A percentile compares a stretch with the other conserved stretches of the same genome.
Conservation (phyloP, 2,797 vertebrate genomes). For the Hipposideros larvatus region DNA sequence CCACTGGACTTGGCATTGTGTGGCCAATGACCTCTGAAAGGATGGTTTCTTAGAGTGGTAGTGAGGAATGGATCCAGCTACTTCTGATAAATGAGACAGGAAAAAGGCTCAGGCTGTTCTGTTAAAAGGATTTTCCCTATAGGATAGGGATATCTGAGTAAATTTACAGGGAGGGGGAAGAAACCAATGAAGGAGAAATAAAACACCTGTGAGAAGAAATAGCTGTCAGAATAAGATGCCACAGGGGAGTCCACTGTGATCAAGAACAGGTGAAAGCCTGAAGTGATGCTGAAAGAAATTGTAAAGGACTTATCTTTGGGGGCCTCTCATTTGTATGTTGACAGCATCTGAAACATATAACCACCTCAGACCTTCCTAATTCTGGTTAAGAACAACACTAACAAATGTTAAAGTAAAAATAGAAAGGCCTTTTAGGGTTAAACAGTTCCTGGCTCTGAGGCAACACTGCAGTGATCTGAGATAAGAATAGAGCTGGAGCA, state of each 20-base stretch:
- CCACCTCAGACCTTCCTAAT: not conserved
- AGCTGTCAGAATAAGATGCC: not conserved
- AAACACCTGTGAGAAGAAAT: not conserved
- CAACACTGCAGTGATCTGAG: not conserved
- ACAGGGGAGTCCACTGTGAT: not conserved
- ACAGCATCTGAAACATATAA: not conserved
- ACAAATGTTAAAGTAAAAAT: conserved; percentile 39
- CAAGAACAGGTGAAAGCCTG: not conserved
- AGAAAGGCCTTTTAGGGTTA: conserved; percentile 32
- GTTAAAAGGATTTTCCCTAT: not conserved
- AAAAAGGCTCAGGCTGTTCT: not conserved
- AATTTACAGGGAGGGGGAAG: not conserved
- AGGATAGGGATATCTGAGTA: not conserved
- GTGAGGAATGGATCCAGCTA: not conserved
- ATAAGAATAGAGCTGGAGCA: not conserved
- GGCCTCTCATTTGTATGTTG: not conserved
- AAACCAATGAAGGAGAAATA: conserved; percentile 41
- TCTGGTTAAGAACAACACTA: not conserved
- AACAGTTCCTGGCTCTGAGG: not conserved
- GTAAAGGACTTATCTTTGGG: not conserved
- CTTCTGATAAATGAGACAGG: not conserved
- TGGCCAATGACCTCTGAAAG: not conserved
- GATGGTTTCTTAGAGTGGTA: not conserved
- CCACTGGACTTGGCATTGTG: not conserved
- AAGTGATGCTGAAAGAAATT: not conserved